Evolutionary conservation across 2,888 invertebrate species (phyloP), one percentile per base, ranked within the genome.

Genomic region (Lysandra coridon): DNA sequence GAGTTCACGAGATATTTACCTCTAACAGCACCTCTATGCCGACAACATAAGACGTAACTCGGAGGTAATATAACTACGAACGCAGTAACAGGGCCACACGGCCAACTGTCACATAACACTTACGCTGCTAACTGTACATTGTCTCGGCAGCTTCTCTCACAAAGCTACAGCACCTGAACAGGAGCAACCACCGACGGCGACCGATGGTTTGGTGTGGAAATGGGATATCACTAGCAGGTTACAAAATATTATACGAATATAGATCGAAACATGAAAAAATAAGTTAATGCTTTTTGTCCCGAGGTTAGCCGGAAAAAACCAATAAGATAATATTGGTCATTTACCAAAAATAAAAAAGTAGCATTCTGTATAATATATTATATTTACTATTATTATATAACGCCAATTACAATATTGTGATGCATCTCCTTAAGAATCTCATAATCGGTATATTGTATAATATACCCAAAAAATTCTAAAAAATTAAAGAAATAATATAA

Each of bases 401-500:
- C 33, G 53, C 17, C 53, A 30, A 53, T 76, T 76, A 76, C 57
- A 76, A 33, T 76, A 76, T 57, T 76, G 53, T 76, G 53, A 76
- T 76, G 49, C 23, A 53, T 57, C 76, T 76, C 33, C 57, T 76
- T 33, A 76, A 37, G 33, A 69, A 69, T 69, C 69, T 69, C 69
- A 33, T 69, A 69, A 14, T 69, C 1, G 17, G 53, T 76, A 76
- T 57, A 53, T 57, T 76, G 76, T 76, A 76, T 33, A 76, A 57
- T 53, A 76, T 76, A 76, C 53, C 76, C 33, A 76, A 76, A 76
- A 76, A 23, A 17, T 30, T 30, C 10, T 57, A 76, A 7, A 53
- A 75, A 44, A 44, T 23, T 6, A 74, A 74, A 44, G 44, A 74
- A 74, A 74, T 74, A 75, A 75, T 44, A 53, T 75, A 76, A 76